Base-by-base conservation (phyloP, 2,888 invertebrate species). In the Cataglyphis albicans region DNA sequence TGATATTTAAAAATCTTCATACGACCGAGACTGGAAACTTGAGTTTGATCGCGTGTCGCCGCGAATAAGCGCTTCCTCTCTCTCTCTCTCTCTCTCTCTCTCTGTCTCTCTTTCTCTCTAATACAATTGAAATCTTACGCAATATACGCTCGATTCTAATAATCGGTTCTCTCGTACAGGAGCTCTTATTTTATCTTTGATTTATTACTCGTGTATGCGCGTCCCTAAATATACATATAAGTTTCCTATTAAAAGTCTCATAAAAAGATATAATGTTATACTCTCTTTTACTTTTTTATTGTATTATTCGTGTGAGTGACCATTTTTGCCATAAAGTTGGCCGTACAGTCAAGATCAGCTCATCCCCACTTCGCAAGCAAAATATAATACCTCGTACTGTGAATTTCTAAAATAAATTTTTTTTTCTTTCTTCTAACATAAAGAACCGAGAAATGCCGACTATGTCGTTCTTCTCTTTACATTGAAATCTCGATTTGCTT, bases 361-460 rank as follows among this genome's bases (percentile, higher is more conserved):
- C 57, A 78, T 78, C 44, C 1, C 15, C 12, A 12, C 12, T 52
- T 5, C n/a, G 10, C 57, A 2, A 48, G 78, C 68, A 78, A 78
- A 78, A 78, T 32, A 68, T 10, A 18, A 25, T 25, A 41, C n/a
- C 25, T 64, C 41, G 38, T 65, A 55, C 44, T 48, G 18, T 48
- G 78, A 59, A 78, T 78, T 59, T 78, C 55, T 57, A 57, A 76
- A 55, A 57, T 25, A 68, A 41, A 68, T 65, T 65, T 65, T 41
- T 41, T 55, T 35, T 6, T 44, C 55, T 44, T 21, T 29, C 29
- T n/a, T 15, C 0, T 12, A n/a, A 48, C 48, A 48, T 5, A 48
- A 48, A 48, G 48, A 44, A 2, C 48, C 48, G n/a, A 29, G 76
- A 57, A 41, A 52, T 18, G 15, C 9, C 21, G 21, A 4, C 63